phyloP scores from a whole-genome alignment of 2,113 vertebrate species.

The Vulpes lagopus region DNA sequence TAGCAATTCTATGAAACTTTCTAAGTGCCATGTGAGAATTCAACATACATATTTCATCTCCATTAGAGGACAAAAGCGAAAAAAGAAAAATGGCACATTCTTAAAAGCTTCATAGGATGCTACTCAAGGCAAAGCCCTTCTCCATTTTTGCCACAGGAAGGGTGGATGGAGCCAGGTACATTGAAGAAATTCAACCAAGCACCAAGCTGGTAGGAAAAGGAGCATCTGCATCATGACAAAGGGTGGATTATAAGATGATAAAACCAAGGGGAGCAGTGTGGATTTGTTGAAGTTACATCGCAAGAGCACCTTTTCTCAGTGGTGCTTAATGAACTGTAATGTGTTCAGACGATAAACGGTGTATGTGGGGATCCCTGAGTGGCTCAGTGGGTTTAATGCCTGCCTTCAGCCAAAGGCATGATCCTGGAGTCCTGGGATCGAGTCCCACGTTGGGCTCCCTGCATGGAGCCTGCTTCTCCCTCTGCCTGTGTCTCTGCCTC shows the following conservation, averaged over 20 bases:
- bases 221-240: background rate
- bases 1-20: background rate
- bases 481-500: too few relatives aligned
- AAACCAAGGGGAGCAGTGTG: background rate
- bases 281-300: background rate
- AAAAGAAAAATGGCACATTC: background rate
- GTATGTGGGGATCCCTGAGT: too few relatives aligned
- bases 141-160: background rate
- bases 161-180: background rate
- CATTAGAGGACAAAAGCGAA: background rate
- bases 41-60: background rate
- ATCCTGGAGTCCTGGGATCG: too few relatives aligned
- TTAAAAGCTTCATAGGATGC: background rate
- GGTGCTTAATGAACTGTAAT: background rate
- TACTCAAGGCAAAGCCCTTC: background rate
- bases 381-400: too few relatives aligned
- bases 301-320: background rate
- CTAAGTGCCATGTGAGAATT: slow-evolving; percentile 18
- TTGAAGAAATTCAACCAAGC: background rate
- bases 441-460: too few relatives aligned
- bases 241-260: background rate
- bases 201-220: background rate
- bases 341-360: background rate
- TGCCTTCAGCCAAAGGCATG: too few relatives aligned
- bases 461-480: too few relatives aligned